Evolutionary conservation across 2,888 invertebrate species (phyloP), one percentile per base, ranked within the genome.

Genomic region (Dendrolimus pini): DNA sequence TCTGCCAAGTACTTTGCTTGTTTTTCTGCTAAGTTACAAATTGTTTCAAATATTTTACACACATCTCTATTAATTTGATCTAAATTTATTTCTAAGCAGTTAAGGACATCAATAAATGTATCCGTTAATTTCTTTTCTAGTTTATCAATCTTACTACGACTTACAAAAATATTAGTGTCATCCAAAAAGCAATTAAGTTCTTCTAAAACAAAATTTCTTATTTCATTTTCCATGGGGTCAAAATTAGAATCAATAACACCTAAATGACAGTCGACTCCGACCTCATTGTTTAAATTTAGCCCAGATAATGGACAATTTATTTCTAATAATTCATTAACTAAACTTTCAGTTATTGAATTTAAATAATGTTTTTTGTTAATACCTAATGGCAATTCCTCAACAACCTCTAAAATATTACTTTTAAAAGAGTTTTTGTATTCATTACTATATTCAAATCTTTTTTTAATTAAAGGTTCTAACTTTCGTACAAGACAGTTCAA

Each of bases 381-480:
- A 41, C 56, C 56, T 18, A 66, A 57, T 14, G 65, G 66, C 7
- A 68, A 58, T 14, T 63, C 61, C 53, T 59, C 58, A n/a, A 66
- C 52, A 2, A 66, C 58, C 12, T 64, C 56, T 7, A 58, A 18
- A 6, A 65, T 53, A 41, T 58, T 55, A 8, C 41, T 52, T 61
- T 59, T 57, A 6, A 68, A 53, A 12, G 54, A 59, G 41, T 54
- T 47, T 56, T 52, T 61, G 54, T 57, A 63, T 54, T 63, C 59
- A 42, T 41, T 56, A 10, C 57, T 54, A 54, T 41, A 60, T 54
- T 62, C 41, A 1, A 59, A 57, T 57, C 56, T 61, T 47, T 63
- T 57, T 10, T 47, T 42, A 41, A 66, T 53, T 10, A 61, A 63
- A 7, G 64, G 62, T 54, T 61, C 58, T 54, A 68, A n/a, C 54